phyloP scores from a whole-genome alignment of 2,888 invertebrate species.

The Melanostoma mellinum region DNA sequence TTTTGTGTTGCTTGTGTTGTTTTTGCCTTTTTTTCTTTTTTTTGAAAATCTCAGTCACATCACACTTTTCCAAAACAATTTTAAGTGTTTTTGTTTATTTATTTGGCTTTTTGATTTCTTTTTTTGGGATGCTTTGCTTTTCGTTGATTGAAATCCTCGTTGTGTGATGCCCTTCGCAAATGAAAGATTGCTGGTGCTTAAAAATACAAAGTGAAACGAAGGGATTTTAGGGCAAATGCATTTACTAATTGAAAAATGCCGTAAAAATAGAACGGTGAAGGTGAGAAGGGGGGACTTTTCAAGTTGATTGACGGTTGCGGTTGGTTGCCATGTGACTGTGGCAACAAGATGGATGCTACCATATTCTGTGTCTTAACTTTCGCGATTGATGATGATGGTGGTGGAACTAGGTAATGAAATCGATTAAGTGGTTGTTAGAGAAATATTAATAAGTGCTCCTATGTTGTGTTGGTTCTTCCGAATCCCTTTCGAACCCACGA shows the following conservation, averaged over 20 bases:
- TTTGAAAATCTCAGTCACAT: conserved; percentile 22
- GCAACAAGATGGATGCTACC: not conserved
- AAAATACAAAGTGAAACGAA: conserved; percentile 10
- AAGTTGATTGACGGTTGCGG: conserved; percentile 47
- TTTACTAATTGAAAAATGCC: conserved; percentile 69
- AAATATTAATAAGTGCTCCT: too few relatives aligned
- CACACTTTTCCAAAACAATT: conserved; percentile 26
- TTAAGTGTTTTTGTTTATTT: conserved; percentile 33
- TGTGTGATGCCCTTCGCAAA: conserved; percentile 15
- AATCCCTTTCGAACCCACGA: too few relatives aligned
- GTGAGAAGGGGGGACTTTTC: conserved; percentile 10
- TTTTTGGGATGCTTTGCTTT: not conserved
- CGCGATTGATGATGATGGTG: conserved; percentile 6
- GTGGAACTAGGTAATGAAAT: too few relatives aligned
- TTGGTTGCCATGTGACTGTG: conserved; percentile 26
- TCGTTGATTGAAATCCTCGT: conserved; percentile 27
- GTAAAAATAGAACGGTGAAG: conserved; percentile 42
- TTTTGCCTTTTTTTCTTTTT: conserved; percentile 8
- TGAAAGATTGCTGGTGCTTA: conserved; percentile 18
- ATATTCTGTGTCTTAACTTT: conserved; percentile 6
- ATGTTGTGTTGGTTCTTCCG: too few relatives aligned
- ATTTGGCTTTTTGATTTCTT: conserved; percentile 1
- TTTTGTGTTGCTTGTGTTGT: not conserved
- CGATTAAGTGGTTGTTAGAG: too few relatives aligned
- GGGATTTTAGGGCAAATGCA: not conserved